Evolutionary conservation across 1,140 invertebrate genomes (phyloP), one percentile per base, ranked within the genome.

Genomic region (Leptonema lineaticorne): DNA sequence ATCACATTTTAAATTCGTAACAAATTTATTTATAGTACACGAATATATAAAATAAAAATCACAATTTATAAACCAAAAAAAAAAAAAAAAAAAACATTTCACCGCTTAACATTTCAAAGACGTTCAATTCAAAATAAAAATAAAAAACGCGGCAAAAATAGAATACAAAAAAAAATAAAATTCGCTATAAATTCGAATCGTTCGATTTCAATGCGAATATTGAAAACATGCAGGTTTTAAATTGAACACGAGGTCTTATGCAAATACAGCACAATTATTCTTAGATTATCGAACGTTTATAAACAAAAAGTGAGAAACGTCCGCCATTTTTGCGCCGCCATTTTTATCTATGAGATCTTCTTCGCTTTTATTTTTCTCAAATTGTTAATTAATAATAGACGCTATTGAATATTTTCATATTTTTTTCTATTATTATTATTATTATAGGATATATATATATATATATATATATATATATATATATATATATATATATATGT

Each of bases 221-320:
- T n/a, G 30, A 33, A 22, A 62, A 33, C 29, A 62, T 62, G 41
- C 59, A 18, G 59, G 59, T 22, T 30, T 24, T 16, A 33, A 28
- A 62, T 45, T 62, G 59, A 62, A 62, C 59, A 62, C 59, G 59
- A 62, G 59, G 59, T 62, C 59, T 37, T 62, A 62, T 62, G 59
- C 59, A 62, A 62, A 62, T 62, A 11, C 45, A 22, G 16, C 9
- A 62, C 29, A 33, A 46, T 62, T 62, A 62, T 62, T 46, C 59
- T 46, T 27, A 62, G 14, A 30, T 62, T 62, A 33, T 33, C 59
- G n/a, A 26, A 27, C 59, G 29, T 62, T 62, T 24, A 4, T n/a
- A 14, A 11, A 62, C 26, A 62, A 62, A 62, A 62, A 62, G 16
- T 24, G 33, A 62, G 41, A 62, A 9, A 62, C 33, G 26, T 62